Conservation (phyloP, 2,888 invertebrate genomes). For the Leptinotarsa rubiginosa region DNA sequence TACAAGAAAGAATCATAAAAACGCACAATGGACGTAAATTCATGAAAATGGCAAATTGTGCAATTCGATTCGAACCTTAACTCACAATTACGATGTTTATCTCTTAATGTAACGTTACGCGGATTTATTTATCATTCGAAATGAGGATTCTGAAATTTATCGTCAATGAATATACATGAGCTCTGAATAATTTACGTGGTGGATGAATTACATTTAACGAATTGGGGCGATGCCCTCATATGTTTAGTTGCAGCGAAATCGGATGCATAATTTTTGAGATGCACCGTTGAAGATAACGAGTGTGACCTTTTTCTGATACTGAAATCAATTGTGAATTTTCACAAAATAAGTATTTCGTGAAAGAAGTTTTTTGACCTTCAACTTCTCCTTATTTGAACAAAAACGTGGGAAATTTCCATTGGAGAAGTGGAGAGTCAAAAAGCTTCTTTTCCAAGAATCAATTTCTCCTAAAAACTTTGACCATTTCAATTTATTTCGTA, state of each 20-base stretch:
- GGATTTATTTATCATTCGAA: conserved; percentile 3
- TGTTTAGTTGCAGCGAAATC: neutral
- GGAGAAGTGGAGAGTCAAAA: no score
- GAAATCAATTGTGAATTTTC: neutral
- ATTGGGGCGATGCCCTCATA: conserved; percentile 11
- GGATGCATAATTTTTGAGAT: conserved; percentile 2
- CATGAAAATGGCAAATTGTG: neutral
- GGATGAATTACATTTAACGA: neutral
- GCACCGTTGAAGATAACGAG: neutral
- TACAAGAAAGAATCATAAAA: neutral
- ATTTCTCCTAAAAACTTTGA: no score
- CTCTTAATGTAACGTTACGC: neutral
- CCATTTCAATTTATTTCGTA: no score
- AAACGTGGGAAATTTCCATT: no score
- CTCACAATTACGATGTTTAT: neutral
- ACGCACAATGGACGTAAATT: neutral
- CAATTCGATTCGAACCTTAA: neutral
- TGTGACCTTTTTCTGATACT: neutral
- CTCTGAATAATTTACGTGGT: conserved; percentile 5
- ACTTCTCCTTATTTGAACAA: no score
- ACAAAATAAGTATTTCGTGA: no score
- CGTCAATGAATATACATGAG: conserved; percentile 18
- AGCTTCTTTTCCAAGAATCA: no score
- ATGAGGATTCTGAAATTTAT: conserved; percentile 12
- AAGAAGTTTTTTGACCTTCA: no score